Evolutionary conservation across 2,113 vertebrate species (phyloP).

Genomic region (Scophthalmus maximus): DNA sequence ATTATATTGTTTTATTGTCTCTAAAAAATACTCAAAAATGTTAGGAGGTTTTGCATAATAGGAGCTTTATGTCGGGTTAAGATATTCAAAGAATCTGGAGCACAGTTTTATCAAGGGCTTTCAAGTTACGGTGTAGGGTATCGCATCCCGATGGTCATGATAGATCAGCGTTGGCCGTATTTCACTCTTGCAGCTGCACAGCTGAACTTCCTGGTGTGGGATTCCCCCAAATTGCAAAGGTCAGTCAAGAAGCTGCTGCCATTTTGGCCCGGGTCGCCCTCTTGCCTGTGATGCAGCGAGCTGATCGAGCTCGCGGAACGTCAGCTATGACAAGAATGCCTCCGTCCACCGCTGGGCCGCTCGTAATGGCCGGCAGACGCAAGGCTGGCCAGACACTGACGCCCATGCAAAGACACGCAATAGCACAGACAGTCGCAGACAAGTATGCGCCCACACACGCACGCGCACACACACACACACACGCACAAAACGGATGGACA

Average conservation of each 20-base stretch:
- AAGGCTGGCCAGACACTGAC: constrained; percentile 62
- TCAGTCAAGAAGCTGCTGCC: constrained; percentile 17
- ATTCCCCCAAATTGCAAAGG: constrained; percentile 19
- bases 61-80: not conserved
- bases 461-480: not conserved
- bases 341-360: constrained; percentile 57
- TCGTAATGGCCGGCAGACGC: constrained; percentile 61
- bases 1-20: too few relatives aligned
- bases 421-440: constrained; percentile 53
- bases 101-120: not conserved
- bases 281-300: constrained; percentile 52
- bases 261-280: constrained; percentile 50
- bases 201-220: constrained; percentile 6
- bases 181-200: not conserved
- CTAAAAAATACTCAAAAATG: too few relatives aligned
- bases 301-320: constrained; percentile 53
- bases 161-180: not conserved
- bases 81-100: not conserved
- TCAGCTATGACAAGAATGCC: constrained; percentile 68
- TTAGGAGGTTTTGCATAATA: not conserved
- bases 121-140: not conserved
- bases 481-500: constrained; percentile 20
- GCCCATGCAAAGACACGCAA: constrained; percentile 64
- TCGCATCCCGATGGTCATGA: not conserved
- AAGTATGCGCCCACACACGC: constrained; percentile 20